These are phyloP conservation scores for Psittacula echo DNA, from an alignment of 2,797 vertebrate species.

Conservation along the genomic window DNA sequence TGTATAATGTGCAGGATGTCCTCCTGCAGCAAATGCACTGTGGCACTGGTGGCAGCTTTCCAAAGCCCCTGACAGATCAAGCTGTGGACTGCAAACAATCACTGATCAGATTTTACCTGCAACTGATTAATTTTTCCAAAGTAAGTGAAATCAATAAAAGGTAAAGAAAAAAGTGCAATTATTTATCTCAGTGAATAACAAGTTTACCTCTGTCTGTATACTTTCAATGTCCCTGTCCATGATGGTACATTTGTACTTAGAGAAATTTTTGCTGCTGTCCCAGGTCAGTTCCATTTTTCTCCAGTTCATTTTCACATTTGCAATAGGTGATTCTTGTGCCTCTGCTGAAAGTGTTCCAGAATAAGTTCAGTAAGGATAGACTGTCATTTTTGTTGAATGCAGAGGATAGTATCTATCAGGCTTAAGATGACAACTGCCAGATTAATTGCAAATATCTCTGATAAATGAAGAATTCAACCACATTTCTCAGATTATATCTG, in stretches of 20 bases:
- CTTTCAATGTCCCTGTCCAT: accelerated
- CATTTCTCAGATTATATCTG: background rate
- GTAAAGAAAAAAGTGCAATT: background rate
- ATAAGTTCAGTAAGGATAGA: background rate
- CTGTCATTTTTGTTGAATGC: background rate
- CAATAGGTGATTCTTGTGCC: background rate
- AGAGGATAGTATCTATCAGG: background rate
- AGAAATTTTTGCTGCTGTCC: constrained; percentile 22
- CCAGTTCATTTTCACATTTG: background rate
- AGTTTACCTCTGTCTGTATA: accelerated
- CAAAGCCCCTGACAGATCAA: background rate
- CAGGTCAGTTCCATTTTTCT: constrained; percentile 45
- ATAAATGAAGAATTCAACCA: background rate
- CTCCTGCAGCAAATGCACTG: background rate
- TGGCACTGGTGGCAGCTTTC: background rate
- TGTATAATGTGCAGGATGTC: background rate
- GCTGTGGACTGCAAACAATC: background rate
- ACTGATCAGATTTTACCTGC: background rate
- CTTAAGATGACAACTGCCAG: background rate
- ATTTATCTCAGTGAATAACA: background rate
- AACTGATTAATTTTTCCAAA: background rate
- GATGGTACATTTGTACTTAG: background rate
- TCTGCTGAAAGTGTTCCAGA: background rate
- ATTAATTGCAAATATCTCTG: background rate
- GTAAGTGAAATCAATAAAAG: background rate